Base-by-base conservation (phyloP, 2,888 invertebrate genomes). In the Adelognathus sp. region DNA sequence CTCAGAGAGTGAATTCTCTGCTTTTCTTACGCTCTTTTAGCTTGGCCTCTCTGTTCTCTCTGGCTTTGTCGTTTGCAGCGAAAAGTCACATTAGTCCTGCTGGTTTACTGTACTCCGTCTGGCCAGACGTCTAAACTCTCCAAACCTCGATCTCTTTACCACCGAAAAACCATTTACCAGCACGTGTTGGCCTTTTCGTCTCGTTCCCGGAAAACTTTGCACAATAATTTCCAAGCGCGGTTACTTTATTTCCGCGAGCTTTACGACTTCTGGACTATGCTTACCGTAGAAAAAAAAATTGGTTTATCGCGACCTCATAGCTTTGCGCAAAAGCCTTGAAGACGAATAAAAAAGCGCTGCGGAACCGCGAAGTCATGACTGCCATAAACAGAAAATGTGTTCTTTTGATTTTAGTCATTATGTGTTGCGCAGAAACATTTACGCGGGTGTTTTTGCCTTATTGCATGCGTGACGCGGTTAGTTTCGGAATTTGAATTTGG, bases 71-170 rank as follows among this genome's bases (percentile, higher is more conserved):
- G 64, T 70, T 58, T 11, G 21, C 36, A 50, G 18, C 50, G 54
- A 58, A 52, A 39, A 33, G 31, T 63, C 56, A 33, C 54, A 44
- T 41, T 56, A 44, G 36, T 63, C 31, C 67, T 61, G 56, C 61
- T 58, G 33, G 33, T 14, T 50, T 44, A 39, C 31, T 3, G 50
- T 36, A 50, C 41, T 41, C 11, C 66, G 74, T 74, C 66, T 79
- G 74, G 74, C 44, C 60, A 52, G 39, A 27, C 54, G 67, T 75
- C 67, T 61, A 66, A 71, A 79, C 79, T 75, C 67, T 70, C 56
- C 31, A 52, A 63, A 44, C 29, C 46, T 52, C 14, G 33, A 36
- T 16, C 46, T 21, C 21, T 21, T n/a, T n/a, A n/a, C n/a, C n/a
- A n/a, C 24, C 50, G 50, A 18, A 50, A 41, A 29, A 54, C 29